These are phyloP conservation scores for Leucophora obtusa DNA, from an alignment of 2,888 invertebrate species.

Conservation along the genomic window DNA sequence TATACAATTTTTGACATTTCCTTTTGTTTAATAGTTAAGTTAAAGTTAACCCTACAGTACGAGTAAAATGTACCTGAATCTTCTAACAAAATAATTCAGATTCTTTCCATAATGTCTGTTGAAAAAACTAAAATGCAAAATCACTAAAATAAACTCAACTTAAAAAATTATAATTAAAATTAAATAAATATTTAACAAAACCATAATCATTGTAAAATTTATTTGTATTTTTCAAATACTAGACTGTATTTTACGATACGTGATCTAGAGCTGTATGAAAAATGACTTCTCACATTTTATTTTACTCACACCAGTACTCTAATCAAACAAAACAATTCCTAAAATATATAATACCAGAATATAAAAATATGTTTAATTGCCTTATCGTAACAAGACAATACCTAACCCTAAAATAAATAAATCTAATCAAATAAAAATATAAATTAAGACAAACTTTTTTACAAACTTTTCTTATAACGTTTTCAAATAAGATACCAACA, in stretches of 20 bases:
- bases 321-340: constrained; percentile 39
- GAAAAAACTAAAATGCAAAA: constrained; percentile 17
- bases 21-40: no score
- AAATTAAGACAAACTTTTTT: constrained; percentile 33
- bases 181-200: constrained; percentile 40
- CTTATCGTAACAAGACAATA: constrained; percentile 58
- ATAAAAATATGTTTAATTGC: constrained; percentile 36
- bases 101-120: not conserved
- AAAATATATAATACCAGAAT: constrained; percentile 11
- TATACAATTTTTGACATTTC: no score
- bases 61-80: no score
- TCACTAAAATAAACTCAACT: constrained; percentile 29
- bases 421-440: constrained; percentile 56
- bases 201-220: constrained; percentile 35
- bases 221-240: not conserved
- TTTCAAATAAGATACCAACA: not conserved
- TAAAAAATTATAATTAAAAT: constrained; percentile 31
- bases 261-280: constrained; percentile 47
- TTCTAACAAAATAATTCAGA: no score
- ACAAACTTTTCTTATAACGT: constrained; percentile 5
- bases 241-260: constrained; percentile 34
- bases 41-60: no score
- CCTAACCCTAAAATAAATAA: constrained; percentile 61
- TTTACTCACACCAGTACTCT: constrained; percentile 15
- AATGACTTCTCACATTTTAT: constrained; percentile 56